Evolutionary conservation across 2,888 invertebrate species (phyloP).

Genomic region (Lampropteryx suffumata): DNA sequence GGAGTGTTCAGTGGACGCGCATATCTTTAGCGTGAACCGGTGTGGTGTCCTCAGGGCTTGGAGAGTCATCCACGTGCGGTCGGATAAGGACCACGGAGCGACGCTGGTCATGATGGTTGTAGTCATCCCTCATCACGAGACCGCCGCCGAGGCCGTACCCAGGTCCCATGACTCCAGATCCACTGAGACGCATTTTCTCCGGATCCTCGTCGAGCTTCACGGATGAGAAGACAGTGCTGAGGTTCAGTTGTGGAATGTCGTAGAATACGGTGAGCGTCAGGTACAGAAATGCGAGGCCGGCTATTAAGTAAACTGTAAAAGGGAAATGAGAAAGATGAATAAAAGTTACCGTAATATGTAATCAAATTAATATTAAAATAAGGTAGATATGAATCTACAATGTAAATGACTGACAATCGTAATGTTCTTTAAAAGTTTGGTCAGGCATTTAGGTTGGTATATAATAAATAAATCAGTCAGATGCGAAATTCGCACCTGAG

Average conservation of each 20-base stretch:
- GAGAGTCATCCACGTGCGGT: conserved; percentile 85
- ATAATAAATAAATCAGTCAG: too few species aligned
- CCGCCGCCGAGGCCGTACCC: conserved; percentile 76
- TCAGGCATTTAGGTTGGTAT: too few species aligned
- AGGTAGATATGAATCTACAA: too few species aligned
- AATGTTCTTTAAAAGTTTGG: too few species aligned
- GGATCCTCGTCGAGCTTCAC: conserved; percentile 83
- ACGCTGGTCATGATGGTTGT: conserved; percentile 77
- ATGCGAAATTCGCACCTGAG: too few species aligned
- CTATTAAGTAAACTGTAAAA: conserved; percentile 88
- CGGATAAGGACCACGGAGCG: conserved; percentile 86
- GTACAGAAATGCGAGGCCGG: conserved; percentile 93
- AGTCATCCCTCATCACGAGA: conserved; percentile 73
- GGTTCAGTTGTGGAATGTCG: conserved; percentile 94
- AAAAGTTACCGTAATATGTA: too few species aligned
- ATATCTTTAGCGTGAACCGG: conserved; percentile 84
- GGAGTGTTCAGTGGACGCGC: conserved; percentile 71
- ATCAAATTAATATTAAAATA: too few species aligned
- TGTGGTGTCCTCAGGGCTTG: conserved; percentile 87
- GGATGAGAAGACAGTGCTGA: conserved; percentile 90
- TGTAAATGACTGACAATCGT: too few species aligned
- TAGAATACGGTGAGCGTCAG: conserved; percentile 92
- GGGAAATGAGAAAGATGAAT: neutral
- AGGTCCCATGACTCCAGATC: conserved; percentile 73
- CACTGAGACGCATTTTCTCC: conserved; percentile 86